These are phyloP conservation scores for Cyprinodon variegatus DNA, from an alignment of 2,113 vertebrate species.

Conservation along the genomic window DNA sequence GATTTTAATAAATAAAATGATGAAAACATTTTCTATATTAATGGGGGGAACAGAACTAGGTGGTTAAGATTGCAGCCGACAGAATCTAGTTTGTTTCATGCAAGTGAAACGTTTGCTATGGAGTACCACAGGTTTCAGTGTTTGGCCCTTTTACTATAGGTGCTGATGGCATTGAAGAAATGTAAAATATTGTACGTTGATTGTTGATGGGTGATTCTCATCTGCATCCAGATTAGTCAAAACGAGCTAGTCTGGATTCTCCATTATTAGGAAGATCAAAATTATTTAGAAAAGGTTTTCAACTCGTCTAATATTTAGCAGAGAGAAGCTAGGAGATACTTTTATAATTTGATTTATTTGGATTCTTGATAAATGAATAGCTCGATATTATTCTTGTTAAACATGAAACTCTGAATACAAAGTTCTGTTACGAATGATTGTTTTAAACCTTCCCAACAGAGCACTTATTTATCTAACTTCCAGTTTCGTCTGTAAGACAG, in stretches of 20 bases:
- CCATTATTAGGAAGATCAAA: not conserved
- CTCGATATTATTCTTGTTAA: not conserved
- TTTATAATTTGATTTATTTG: not conserved
- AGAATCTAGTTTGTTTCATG: not conserved
- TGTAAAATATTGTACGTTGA: not conserved
- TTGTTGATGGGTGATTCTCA: too few species aligned
- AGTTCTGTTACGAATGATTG: not conserved
- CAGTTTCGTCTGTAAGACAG: not conserved
- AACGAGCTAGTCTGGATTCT: not conserved
- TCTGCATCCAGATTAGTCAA: not conserved
- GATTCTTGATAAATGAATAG: not conserved
- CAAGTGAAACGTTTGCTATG: not conserved
- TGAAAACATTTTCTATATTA: too few species aligned
- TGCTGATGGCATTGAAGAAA: not conserved
- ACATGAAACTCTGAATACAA: not conserved
- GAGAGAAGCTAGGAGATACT: not conserved
- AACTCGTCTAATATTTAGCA: too few species aligned
- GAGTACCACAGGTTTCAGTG: not conserved
- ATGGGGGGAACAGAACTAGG: too few species aligned
- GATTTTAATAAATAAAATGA: too few species aligned
- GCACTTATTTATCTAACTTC: not conserved
- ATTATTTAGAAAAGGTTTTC: too few species aligned
- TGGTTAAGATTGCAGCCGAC: not conserved
- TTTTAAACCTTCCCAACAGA: not conserved
- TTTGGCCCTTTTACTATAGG: not conserved